Evolutionary conservation across 2,113 vertebrate genomes (phyloP), one percentile per base, ranked within the genome.

Genomic region (Muntiacus muntjak): DNA sequence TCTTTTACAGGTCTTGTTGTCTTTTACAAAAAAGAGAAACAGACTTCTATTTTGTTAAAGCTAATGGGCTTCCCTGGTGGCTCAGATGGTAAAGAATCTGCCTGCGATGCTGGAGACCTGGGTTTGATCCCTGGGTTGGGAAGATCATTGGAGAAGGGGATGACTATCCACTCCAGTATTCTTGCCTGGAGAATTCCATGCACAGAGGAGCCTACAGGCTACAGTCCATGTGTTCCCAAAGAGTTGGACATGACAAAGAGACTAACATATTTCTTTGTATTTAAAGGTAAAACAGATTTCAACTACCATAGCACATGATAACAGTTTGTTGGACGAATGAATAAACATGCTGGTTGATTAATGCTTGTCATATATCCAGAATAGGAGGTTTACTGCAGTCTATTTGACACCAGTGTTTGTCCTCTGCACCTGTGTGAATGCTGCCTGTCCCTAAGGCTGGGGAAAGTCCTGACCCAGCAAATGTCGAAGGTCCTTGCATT

Each of bases 401-500:
- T n/a, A 36, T 58, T n/a, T 60, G 45, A 92, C 26, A 40, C 26
- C 11, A 11, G 33, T 2, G 1, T 54, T 19, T 54, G n/a, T 54
- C 45, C 9, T 50, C 47, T 40, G 57, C 25, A 40, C 16, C 30
- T 26, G 11, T 16, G 6, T 25, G 25, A 47, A 14, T n/a, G 30
- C 26, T 13, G 12, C 47, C 33, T 43, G 7, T 55, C 21, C 11
- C 23, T 7, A 8, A 85, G 40, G 55, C 9, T 1, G 33, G 19
- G 16, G 28, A 23, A 3, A 16, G 43, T 16, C 40, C 64, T n/a
- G 11, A 8, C 26, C 26, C 23, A 40, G 26, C 58, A 45, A 40
- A 7, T 25, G 4, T 10, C 0, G 1, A 3, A 5, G 8, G 47
- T 9, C 3, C 6, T 12, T 17, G 25, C 21, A 7, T 19, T 12